Evolutionary conservation across 2,113 vertebrate species (phyloP).

Genomic region (Megaleporinus macrocephalus): DNA sequence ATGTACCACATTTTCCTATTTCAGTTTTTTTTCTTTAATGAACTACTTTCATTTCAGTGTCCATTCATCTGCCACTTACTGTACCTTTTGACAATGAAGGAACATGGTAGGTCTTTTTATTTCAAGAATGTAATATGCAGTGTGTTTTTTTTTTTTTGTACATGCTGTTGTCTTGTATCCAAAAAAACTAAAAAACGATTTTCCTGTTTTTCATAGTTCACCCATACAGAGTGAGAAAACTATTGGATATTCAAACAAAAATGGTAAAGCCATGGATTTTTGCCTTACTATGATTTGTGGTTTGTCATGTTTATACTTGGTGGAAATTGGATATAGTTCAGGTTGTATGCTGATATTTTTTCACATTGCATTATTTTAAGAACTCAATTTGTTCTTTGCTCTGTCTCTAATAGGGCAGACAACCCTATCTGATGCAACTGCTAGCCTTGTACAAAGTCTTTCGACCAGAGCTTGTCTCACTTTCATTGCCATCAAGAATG

Average conservation of each 20-base stretch:
- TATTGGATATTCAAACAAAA: constrained; percentile 88
- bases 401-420: constrained; percentile 78
- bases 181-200: no score
- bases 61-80: constrained; percentile 88
- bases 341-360: not conserved
- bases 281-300: not conserved
- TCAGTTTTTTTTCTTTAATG: not conserved
- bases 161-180: not conserved
- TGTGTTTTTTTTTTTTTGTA: not conserved
- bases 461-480: constrained; percentile 83
- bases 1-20: not conserved
- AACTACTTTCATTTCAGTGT: constrained; percentile 78
- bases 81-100: constrained; percentile 89
- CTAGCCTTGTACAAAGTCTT: constrained; percentile 90
- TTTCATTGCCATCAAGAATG: constrained; percentile 78
- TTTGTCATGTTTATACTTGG: not conserved
- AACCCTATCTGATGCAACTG: constrained; percentile 85
- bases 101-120: constrained; percentile 81
- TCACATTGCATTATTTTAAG: not conserved
- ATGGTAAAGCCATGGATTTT: constrained; percentile 78
- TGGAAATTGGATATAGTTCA: not conserved
- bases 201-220: constrained; percentile 77
- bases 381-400: constrained; percentile 8
- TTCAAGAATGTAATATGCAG: not conserved
- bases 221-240: constrained; percentile 86